Evolutionary conservation across 2,888 invertebrate species (phyloP).

Genomic region (Agrotis ipsilon): DNA sequence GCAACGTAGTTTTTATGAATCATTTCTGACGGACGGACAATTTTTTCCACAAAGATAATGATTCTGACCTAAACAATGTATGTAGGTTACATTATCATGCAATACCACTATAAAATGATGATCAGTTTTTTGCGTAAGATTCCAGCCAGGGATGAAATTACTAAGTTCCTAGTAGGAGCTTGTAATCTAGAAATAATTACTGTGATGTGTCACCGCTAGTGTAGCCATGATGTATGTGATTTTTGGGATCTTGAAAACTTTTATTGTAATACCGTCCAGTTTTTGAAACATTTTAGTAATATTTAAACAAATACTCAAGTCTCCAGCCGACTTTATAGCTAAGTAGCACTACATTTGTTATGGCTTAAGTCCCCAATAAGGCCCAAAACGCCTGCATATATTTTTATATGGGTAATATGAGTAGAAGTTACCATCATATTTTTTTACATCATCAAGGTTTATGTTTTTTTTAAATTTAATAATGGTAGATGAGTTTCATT

Average conservation of each 20-base stretch:
- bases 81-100: conserved; percentile 22
- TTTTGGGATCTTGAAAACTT: conserved; percentile 20
- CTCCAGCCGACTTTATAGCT: too few species aligned
- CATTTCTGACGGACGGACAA: not conserved
- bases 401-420: too few species aligned
- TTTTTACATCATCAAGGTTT: too few species aligned
- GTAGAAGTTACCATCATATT: too few species aligned
- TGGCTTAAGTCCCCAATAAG: too few species aligned
- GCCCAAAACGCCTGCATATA: too few species aligned
- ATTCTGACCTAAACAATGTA: conserved; percentile 17
- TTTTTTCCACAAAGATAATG: conserved; percentile 27
- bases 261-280: too few species aligned
- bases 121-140: conserved; percentile 56
- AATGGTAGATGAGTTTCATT: too few species aligned
- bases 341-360: too few species aligned
- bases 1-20: conserved; percentile 12
- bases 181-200: conserved; percentile 74
- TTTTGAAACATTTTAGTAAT: too few species aligned
- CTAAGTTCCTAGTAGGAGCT: conserved; percentile 54
- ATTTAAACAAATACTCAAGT: too few species aligned
- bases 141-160: conserved; percentile 46
- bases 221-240: conserved; percentile 21
- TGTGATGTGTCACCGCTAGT: conserved; percentile 15
- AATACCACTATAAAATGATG: conserved; percentile 34
- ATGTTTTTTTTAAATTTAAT: too few species aligned